Percentiles rank a stretch among this genome's conserved stretches.
phyloP scores from a whole-genome alignment of 2,888 invertebrate species.

The Spicauda simplicius region DNA sequence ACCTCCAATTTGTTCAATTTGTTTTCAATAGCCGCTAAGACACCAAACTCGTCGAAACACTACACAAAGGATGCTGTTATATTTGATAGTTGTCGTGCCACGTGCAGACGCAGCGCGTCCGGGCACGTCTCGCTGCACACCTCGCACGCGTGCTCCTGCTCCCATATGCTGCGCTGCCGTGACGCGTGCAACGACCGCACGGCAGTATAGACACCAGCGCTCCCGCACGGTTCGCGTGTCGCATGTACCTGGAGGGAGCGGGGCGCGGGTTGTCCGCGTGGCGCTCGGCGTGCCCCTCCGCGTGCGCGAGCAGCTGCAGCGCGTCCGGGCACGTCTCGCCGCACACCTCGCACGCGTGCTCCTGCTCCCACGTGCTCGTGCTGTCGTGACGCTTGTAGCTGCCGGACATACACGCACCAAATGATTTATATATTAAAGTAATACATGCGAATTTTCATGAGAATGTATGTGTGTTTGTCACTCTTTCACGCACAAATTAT shows the following conservation, averaged over 20 bases:
- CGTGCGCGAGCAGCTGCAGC: slow-evolving; percentile 90
- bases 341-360: slow-evolving; percentile 91
- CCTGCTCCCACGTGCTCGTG: slow-evolving; percentile 68
- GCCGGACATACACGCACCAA: slow-evolving; percentile 21
- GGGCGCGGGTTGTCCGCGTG: slow-evolving; percentile 88
- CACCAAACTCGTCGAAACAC: no score
- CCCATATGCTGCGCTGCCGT: slow-evolving; percentile 71
- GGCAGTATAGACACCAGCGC: no score
- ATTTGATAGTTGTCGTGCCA: slow-evolving; percentile 71
- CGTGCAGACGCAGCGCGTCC: slow-evolving; percentile 89
- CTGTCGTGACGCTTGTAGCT: slow-evolving; percentile 76
- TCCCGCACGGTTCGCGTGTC: no score
- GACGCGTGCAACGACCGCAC: slow-evolving; percentile 68
- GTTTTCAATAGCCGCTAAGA: no score
- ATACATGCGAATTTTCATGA: no score
- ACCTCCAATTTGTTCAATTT: no score
- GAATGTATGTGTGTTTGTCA: no score
- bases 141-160: slow-evolving; percentile 87
- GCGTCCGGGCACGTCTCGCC: slow-evolving; percentile 92
- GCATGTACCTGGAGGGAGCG: slow-evolving; percentile 32
- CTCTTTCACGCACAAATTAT: no score
- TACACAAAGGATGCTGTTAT: no score
- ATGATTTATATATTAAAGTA: no score
- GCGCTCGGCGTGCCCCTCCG: slow-evolving; percentile 89
- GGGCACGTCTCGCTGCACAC: slow-evolving; percentile 92